Evolutionary conservation across 2,113 vertebrate genomes (phyloP), one percentile per base, ranked within the genome.

Genomic region (Esox niger): DNA sequence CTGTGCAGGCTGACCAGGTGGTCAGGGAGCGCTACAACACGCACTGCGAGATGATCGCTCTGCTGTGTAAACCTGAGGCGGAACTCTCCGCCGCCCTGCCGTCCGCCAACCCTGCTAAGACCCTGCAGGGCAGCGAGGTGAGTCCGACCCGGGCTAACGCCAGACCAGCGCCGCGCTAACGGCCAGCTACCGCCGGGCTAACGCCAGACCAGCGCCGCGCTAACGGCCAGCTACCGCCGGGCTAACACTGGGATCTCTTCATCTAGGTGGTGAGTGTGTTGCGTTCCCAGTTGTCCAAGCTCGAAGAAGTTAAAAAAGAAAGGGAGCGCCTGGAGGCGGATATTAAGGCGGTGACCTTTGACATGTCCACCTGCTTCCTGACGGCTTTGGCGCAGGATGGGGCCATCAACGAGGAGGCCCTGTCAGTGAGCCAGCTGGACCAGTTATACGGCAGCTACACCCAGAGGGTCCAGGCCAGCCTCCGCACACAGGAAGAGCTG

Each of bases 121-220:
- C 96, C 7, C 87, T 99, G 68, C 96, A 98, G 82, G 97, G 97
- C 82, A 99, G 90, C 21, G 97, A 98, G 95, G 97, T 98, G 27
- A 7, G 62, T n/a, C n/a, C n/a, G n/a, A n/a, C n/a, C n/a, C n/a
- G n/a, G n/a, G n/a, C n/a, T n/a, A n/a, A n/a, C n/a, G n/a, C n/a
- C n/a, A n/a, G n/a, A n/a, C n/a, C n/a, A n/a, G n/a, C n/a, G n/a
- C n/a, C n/a, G n/a, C n/a, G n/a, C n/a, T n/a, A n/a, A n/a, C n/a
- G n/a, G n/a, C n/a, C n/a, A n/a, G n/a, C n/a, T n/a, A n/a, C n/a
- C n/a, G n/a, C n/a, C n/a, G n/a, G n/a, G n/a, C n/a, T n/a, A n/a
- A n/a, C n/a, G n/a, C n/a, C n/a, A n/a, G n/a, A n/a, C n/a, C n/a
- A n/a, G n/a, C n/a, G n/a, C n/a, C n/a, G n/a, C n/a, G n/a, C n/a